A percentile compares a stretch with the other conserved stretches of the same genome.
Conservation (phyloP, 1,140 invertebrate species). For the Drosophila ironensis region DNA sequence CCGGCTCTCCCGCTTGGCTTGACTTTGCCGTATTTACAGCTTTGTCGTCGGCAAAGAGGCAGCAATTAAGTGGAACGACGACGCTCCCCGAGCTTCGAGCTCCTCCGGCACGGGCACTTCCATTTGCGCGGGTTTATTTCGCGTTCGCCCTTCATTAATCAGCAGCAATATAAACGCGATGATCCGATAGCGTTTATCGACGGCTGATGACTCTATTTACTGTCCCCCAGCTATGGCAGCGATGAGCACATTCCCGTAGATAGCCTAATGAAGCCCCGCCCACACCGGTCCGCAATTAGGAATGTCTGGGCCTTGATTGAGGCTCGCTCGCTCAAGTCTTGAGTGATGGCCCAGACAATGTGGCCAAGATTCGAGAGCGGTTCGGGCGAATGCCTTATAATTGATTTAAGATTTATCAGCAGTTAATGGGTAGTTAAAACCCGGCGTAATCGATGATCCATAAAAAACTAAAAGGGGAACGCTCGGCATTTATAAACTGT, state of each 20-base stretch:
- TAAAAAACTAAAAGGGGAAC: too few relatives aligned
- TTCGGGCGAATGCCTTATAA: slow-evolving; percentile 16
- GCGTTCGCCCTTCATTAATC: slow-evolving; percentile 61
- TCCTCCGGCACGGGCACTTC: slow-evolving; percentile 7
- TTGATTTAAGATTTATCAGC: slow-evolving; percentile 34
- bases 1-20: background rate
- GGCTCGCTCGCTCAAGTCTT: slow-evolving; percentile 11
- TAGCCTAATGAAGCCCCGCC: slow-evolving; percentile 49
- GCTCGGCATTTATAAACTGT: background rate
- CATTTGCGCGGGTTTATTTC: background rate
- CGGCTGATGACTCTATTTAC: slow-evolving; percentile 70
- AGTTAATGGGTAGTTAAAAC: slow-evolving; percentile 30
- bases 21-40: slow-evolving; percentile 63
- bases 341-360: slow-evolving; percentile 28
- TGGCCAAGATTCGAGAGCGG: slow-evolving; percentile 16
- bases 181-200: slow-evolving; percentile 71
- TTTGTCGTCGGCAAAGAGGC: slow-evolving; percentile 40
- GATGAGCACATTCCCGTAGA: slow-evolving; percentile 5
- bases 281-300: slow-evolving; percentile 27
- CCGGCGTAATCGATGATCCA: background rate
- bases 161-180: slow-evolving; percentile 72
- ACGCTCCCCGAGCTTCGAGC: slow-evolving; percentile 52
- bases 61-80: slow-evolving; percentile 68
- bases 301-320: slow-evolving; percentile 33
- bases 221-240: slow-evolving; percentile 22